Base-by-base conservation (phyloP, 2,888 invertebrate genomes). In the Thymelicus sylvestris region DNA sequence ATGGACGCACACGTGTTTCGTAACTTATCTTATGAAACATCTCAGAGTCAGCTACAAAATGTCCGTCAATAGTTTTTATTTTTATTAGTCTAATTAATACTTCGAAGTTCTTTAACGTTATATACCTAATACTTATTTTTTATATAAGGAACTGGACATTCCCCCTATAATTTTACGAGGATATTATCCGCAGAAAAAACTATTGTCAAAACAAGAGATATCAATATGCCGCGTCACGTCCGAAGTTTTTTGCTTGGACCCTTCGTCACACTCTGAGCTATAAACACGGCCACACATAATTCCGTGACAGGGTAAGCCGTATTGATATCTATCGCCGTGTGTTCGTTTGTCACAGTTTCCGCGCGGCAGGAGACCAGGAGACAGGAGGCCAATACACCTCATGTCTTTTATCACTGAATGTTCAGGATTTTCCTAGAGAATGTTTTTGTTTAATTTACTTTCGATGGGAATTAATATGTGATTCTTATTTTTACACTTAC, bases 321-420 rank as follows among this genome's bases (percentile, higher is more conserved):
- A 90, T 89, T 89, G 90, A 90, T 90, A 89, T 87, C 86, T 83
- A 85, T 84, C 84, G 83, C 72, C 77, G 86, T 85, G 82, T 82
- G 82, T 83, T 80, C 82, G 82, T 83, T 80, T 80, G 83, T 83
- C 82, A 73, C 76, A 81, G 80, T 81, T 86, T 83, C 86, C 87
- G 82, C 44, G 76, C 83, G 77, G 85, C 81, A 81, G 88, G 88
- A 83, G 84, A 79, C 80, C 75, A 77, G 31, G 31, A 85, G 76
- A 82, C 81, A 81, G 88, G 88, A 83, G 84, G 79, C 80, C 75
- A 77, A 77, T 81, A 81, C 78, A 80, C 80, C 80, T 75, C 68
- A 61, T 65, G 62, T 61, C 19, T 76, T 74, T 74, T 73, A 73
- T 72, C 71, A 64, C 50, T 68, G 44, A 62, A 67, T 57, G 31